Evolutionary conservation across 2,888 invertebrate genomes (phyloP).

Genomic region (Stomorhina lunata): DNA sequence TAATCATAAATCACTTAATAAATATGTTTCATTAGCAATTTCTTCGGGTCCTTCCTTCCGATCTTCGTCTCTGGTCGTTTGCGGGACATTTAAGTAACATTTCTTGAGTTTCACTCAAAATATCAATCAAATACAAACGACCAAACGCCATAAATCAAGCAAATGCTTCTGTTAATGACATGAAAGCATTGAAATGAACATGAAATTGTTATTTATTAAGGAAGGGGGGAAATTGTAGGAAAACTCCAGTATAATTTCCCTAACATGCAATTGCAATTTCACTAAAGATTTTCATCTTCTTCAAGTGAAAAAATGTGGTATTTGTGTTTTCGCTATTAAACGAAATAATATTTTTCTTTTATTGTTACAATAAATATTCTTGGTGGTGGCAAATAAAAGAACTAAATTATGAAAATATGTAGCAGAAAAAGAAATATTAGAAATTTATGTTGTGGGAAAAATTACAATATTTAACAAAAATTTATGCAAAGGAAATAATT

Average conservation of each 20-base stretch:
- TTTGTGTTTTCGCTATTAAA: neutral
- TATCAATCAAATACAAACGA: conserved; percentile 17
- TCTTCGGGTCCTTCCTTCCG: neutral
- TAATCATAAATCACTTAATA: conserved; percentile 47
- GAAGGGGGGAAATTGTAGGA: neutral
- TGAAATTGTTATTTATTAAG: conserved; percentile 3
- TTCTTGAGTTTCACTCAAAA: neutral
- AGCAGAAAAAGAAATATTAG: no score
- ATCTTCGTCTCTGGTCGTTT: neutral
- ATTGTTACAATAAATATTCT: neutral
- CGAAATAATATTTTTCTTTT: neutral
- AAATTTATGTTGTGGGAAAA: conserved; percentile 1
- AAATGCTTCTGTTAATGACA: conserved; percentile 5
- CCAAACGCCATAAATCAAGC: neutral
- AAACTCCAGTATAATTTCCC: no score
- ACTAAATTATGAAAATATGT: neutral
- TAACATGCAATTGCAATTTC: conserved; percentile 50
- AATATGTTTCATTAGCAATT: conserved; percentile 14
- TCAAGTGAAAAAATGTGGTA: neutral
- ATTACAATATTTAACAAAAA: conserved; percentile 4
- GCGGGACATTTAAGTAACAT: neutral
- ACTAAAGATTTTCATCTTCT: neutral
- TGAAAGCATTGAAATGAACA: conserved; percentile 6
- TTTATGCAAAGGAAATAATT: neutral
- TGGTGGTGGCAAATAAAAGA: neutral